Evolutionary conservation across 2,113 vertebrate genomes (phyloP).

Genomic region (Rhizomys pruinosus): DNA sequence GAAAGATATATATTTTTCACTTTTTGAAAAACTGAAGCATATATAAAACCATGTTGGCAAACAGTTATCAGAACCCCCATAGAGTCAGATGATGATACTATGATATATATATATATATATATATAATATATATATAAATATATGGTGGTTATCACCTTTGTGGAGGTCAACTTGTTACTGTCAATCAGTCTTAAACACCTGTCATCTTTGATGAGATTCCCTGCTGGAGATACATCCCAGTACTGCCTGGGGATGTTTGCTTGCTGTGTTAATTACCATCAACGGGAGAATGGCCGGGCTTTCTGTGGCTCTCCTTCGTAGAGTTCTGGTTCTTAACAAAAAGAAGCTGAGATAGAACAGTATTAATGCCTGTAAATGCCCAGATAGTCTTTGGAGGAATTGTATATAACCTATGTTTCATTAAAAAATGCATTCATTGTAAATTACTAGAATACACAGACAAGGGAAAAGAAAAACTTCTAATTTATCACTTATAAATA

Average conservation of each 20-base stretch:
- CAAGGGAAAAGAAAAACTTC: constrained; percentile 26
- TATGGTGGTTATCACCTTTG: too few relatives aligned
- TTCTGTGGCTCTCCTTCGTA: neutral
- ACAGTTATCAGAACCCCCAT: neutral
- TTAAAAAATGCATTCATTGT: neutral
- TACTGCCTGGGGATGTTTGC: too few relatives aligned
- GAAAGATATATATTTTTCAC: neutral
- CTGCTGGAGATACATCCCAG: neutral
- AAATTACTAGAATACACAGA: neutral
- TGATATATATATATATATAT: too few relatives aligned
- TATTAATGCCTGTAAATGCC: neutral
- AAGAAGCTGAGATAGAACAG: neutral
- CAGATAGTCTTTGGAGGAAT: neutral
- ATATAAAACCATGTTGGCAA: neutral
- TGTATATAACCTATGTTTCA: neutral
- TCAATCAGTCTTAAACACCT: neutral
- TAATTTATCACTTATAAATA: neutral
- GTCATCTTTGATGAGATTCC: neutral
- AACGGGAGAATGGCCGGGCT: neutral
- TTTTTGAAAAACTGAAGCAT: neutral
- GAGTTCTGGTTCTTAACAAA: neutral
- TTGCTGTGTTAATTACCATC: neutral
- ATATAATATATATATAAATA: too few relatives aligned
- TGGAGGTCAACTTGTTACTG: neutral
- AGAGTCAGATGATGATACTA: neutral